Percentiles rank a stretch among this genome's conserved stretches.
These are phyloP conservation scores for Cotesia chilonis DNA, from an alignment of 1,140 invertebrate species.

Conservation along the genomic window DNA sequence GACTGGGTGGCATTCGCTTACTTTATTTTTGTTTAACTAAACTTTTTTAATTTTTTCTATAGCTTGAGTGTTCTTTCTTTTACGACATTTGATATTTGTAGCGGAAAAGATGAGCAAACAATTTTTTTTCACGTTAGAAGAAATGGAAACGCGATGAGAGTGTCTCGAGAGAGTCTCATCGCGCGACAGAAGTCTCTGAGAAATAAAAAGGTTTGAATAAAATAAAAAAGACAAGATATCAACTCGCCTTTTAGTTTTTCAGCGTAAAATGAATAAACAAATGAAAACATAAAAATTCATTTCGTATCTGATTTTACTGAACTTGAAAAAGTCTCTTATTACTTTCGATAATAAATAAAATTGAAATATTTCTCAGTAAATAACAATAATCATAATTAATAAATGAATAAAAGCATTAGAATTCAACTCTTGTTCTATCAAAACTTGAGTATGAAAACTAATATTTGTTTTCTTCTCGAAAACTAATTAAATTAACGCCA, in stretches of 20 bases:
- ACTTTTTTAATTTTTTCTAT: no score
- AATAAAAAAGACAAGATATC: constrained; percentile 8
- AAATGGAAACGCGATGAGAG: constrained; percentile 20
- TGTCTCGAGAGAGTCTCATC: constrained; percentile 13
- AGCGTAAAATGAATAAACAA: constrained; percentile 35
- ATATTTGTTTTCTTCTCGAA: no score
- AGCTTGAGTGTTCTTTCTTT: neutral
- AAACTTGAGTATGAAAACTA: no score
- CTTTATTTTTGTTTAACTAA: no score
- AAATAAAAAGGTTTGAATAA: neutral
- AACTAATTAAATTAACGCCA: no score
- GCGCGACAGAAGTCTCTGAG: constrained; percentile 4
- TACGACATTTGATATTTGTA: constrained; percentile 13
- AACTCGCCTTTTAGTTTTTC: constrained; percentile 27
- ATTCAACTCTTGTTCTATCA: no score
- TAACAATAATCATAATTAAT: no score
- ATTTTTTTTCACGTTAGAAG: constrained; percentile 13
- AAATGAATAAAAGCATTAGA: no score
- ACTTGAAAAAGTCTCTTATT: constrained; percentile 1
- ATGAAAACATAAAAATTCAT: constrained; percentile 32
- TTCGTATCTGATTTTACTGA: neutral
- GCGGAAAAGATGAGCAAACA: neutral
- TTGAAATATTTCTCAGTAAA: no score
- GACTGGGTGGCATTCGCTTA: neutral
- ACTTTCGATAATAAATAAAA: neutral